A percentile compares a stretch with the other conserved stretches of the same genome.
Conservation (phyloP, 2,797 vertebrate genomes). For the Sciaenops ocellatus region DNA sequence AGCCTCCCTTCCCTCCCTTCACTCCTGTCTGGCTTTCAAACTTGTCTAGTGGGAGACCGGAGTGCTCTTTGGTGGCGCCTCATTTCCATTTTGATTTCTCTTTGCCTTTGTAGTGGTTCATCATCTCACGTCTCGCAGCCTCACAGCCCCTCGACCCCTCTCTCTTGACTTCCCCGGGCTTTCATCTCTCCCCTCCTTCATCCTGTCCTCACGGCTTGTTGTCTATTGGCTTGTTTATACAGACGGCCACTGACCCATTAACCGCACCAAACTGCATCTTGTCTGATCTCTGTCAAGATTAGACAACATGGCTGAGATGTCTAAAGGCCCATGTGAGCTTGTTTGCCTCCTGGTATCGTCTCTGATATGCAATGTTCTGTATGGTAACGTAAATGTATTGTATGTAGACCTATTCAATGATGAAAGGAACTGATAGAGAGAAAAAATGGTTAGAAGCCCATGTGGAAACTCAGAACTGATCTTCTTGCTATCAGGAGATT, state of each 20-base stretch:
- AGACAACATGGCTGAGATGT: slow-evolving; percentile 51
- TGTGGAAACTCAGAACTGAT: slow-evolving; percentile 25
- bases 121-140: slow-evolving; percentile 68
- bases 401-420: slow-evolving; percentile 7
- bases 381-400: background rate
- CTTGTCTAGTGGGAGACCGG: slow-evolving; percentile 64
- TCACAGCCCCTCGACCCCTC: slow-evolving; percentile 57
- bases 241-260: slow-evolving; percentile 67
- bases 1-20: slow-evolving; percentile 23
- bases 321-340: slow-evolving; percentile 28
- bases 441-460: background rate
- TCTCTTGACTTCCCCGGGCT: slow-evolving; percentile 69
- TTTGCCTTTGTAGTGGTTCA: slow-evolving; percentile 80
- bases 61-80: slow-evolving; percentile 74
- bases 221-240: slow-evolving; percentile 72
- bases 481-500: slow-evolving; percentile 21
- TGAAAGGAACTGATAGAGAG: slow-evolving; percentile 2
- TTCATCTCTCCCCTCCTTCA: slow-evolving; percentile 72
- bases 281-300: slow-evolving; percentile 64
- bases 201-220: slow-evolving; percentile 69
- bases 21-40: slow-evolving; percentile 59
- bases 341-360: slow-evolving; percentile 16
- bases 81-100: slow-evolving; percentile 85
- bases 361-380: slow-evolving; percentile 36
- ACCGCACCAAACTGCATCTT: slow-evolving; percentile 48